These are phyloP conservation scores for Sebastes goodei DNA, from an alignment of 2,797 vertebrate species.

Conservation along the genomic window DNA sequence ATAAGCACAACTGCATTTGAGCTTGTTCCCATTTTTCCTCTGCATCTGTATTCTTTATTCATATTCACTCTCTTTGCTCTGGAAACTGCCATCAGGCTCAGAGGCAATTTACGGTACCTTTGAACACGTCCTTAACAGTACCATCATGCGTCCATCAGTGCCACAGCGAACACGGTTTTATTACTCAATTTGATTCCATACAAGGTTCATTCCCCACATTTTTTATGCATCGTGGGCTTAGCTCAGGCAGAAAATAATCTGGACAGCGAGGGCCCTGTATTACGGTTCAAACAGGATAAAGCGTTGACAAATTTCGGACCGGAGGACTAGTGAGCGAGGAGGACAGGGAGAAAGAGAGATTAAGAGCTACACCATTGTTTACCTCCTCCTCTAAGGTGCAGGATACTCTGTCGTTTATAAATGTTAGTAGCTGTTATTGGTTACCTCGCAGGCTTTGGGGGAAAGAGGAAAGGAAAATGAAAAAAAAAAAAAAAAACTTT, in stretches of 20 bases:
- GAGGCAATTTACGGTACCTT: slow-evolving; percentile 62
- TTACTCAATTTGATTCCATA: slow-evolving; percentile 74
- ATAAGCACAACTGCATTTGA: slow-evolving; percentile 19
- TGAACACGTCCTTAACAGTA: slow-evolving; percentile 66
- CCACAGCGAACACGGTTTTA: slow-evolving; percentile 66
- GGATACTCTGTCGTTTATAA: slow-evolving; percentile 78
- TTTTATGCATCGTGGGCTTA: slow-evolving; percentile 68
- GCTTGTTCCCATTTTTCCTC: slow-evolving; percentile 15
- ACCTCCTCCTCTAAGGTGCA: slow-evolving; percentile 73
- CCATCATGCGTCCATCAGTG: slow-evolving; percentile 70
- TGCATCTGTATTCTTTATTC: slow-evolving; percentile 21
- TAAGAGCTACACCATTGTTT: slow-evolving; percentile 78
- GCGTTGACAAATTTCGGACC: slow-evolving; percentile 63
- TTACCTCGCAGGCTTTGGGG: slow-evolving; percentile 72
- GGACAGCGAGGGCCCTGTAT: slow-evolving; percentile 57
- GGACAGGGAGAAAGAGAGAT: slow-evolving; percentile 69
- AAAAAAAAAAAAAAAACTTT: slow-evolving; percentile 61
- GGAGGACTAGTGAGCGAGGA: slow-evolving; percentile 58
- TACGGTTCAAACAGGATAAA: slow-evolving; percentile 67
- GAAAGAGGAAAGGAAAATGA: slow-evolving; percentile 55
- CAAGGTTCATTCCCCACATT: slow-evolving; percentile 72
- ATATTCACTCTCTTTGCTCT: slow-evolving; percentile 47
- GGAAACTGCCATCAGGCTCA: slow-evolving; percentile 54
- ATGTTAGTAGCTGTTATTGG: slow-evolving; percentile 78
- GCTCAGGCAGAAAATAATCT: slow-evolving; percentile 70